Conservation (phyloP, 2,888 invertebrate species). For the Melanchra persicariae region DNA sequence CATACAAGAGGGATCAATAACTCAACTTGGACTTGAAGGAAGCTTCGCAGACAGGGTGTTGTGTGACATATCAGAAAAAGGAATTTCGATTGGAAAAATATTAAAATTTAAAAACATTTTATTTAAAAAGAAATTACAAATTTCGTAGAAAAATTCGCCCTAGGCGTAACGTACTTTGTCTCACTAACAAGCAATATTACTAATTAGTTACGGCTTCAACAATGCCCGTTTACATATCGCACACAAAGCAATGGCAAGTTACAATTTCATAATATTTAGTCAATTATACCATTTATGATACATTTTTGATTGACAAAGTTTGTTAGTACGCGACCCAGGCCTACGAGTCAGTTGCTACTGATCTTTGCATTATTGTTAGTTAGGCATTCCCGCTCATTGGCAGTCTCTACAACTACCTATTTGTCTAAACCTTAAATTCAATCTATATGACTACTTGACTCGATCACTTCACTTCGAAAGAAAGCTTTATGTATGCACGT, state of each 20-base stretch:
- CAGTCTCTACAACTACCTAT: constrained; percentile 32
- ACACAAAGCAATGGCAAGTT: constrained; percentile 62
- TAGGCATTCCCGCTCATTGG: constrained; percentile 63
- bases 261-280: constrained; percentile 62
- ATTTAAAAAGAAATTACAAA: constrained; percentile 16
- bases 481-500: constrained; percentile 61
- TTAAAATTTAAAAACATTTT: constrained; percentile 45
- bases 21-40: constrained; percentile 79
- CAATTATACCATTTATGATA: constrained; percentile 59
- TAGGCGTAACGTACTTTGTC: constrained; percentile 48
- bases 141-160: constrained; percentile 48
- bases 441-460: constrained; percentile 49
- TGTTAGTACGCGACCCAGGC: constrained; percentile 79
- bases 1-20: constrained; percentile 82
- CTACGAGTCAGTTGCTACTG: constrained; percentile 75
- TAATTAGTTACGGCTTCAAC: constrained; percentile 48
- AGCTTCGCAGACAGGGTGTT: constrained; percentile 85
- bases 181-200: constrained; percentile 38
- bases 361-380: constrained; percentile 67
- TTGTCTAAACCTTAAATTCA: constrained; percentile 37
- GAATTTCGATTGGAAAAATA: constrained; percentile 68
- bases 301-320: too few relatives aligned
- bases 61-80: constrained; percentile 85
- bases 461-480: constrained; percentile 57
- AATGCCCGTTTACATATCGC: constrained; percentile 70